Percentiles rank a stretch among this genome's conserved stretches.
Evolutionary conservation across 1,140 invertebrate genomes (phyloP).

Genomic region (Phocides pigmalion): DNA sequence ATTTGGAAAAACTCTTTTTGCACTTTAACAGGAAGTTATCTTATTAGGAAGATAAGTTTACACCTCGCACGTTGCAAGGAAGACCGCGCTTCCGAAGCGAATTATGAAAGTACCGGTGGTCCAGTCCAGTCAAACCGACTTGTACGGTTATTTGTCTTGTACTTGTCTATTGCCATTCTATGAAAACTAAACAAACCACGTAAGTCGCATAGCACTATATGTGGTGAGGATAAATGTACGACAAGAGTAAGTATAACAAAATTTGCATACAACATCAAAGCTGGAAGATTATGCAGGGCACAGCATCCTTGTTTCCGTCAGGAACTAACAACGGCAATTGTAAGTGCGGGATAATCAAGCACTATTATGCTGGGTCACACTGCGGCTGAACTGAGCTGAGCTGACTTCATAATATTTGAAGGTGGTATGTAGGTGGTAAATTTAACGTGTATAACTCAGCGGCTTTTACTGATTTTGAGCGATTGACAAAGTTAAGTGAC

Average conservation of each 20-base stretch:
- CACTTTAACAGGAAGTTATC: too few species aligned
- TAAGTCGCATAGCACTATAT: neutral
- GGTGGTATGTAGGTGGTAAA: neutral
- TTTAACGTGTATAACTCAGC: neutral
- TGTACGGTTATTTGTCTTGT: too few species aligned
- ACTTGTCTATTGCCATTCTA: too few species aligned
- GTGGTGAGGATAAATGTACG: neutral
- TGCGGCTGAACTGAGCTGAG: constrained; percentile 12
- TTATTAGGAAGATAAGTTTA: too few species aligned
- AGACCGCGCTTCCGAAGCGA: too few species aligned
- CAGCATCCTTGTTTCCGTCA: constrained; percentile 26
- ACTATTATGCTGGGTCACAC: constrained; percentile 25
- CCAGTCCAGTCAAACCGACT: too few species aligned
- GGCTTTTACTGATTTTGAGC: neutral
- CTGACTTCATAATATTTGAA: constrained; percentile 6
- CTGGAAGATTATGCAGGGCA: constrained; percentile 25
- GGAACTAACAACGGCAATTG: constrained; percentile 27
- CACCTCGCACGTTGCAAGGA: too few species aligned
- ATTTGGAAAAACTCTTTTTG: too few species aligned
- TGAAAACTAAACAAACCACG: neutral
- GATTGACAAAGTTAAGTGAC: too few species aligned
- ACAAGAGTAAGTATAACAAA: neutral
- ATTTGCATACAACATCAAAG: constrained; percentile 30
- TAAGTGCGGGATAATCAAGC: constrained; percentile 32
- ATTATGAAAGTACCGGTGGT: too few species aligned